Conservation (phyloP, 2,888 invertebrate species). For the Agrotis segetum region DNA sequence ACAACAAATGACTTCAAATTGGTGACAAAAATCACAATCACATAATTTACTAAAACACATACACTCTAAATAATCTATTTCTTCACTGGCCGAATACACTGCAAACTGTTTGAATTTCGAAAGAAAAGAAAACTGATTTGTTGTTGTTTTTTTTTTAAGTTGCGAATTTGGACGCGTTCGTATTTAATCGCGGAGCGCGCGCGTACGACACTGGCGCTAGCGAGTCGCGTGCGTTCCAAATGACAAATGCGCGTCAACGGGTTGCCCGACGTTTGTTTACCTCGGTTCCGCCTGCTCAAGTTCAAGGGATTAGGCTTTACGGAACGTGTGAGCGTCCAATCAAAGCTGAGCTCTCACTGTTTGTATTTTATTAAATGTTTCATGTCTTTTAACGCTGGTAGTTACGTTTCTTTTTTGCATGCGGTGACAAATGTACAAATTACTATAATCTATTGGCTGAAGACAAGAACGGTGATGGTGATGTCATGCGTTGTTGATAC, state of each 20-base stretch:
- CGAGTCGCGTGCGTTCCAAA: conserved; percentile 82
- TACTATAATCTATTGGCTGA: conserved; percentile 33
- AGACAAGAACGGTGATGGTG: conserved; percentile 62
- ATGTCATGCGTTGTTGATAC: conserved; percentile 62
- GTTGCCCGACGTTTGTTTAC: conserved; percentile 84
- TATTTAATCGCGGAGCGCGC: conserved; percentile 73
- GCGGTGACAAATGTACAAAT: conserved; percentile 51
- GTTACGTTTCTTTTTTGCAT: conserved; percentile 45
- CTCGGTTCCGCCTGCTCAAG: conserved; percentile 80
- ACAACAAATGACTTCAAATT: conserved; percentile 70
- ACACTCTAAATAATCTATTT: conserved; percentile 60
- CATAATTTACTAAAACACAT: conserved; percentile 64
- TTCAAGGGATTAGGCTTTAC: conserved; percentile 85
- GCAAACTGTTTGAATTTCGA: conserved; percentile 60
- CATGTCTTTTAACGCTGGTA: conserved; percentile 62
- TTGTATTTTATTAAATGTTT: conserved; percentile 44
- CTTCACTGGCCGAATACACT: conserved; percentile 63
- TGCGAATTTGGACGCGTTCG: conserved; percentile 74
- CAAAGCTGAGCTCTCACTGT: conserved; percentile 64
- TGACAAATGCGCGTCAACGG: conserved; percentile 88
- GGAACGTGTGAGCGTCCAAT: conserved; percentile 68
- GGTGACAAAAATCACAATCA: conserved; percentile 65
- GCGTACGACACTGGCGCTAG: conserved; percentile 74
- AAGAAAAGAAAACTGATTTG: conserved; percentile 55
- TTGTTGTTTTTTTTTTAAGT: conserved; percentile 62